A percentile compares a stretch with the other conserved stretches of the same genome.
Evolutionary conservation across 2,113 vertebrate species (phyloP).

Genomic region (Perccottus glenii): DNA sequence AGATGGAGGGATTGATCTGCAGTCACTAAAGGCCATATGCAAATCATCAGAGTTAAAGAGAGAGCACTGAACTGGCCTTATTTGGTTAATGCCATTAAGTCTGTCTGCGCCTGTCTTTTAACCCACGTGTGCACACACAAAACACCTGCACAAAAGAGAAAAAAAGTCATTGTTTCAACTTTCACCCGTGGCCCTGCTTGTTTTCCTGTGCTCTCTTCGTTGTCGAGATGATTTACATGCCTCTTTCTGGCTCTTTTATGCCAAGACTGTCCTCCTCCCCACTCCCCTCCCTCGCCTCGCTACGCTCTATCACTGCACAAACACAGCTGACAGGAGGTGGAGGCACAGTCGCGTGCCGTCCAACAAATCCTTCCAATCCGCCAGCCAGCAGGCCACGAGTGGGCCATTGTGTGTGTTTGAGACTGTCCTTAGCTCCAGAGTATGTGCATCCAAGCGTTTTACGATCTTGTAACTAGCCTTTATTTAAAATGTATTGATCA

Average conservation of each 20-base stretch:
- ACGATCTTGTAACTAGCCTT: slow-evolving; percentile 1
- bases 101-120: slow-evolving; percentile 30
- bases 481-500: no score
- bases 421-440: slow-evolving; percentile 25
- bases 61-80: slow-evolving; percentile 60
- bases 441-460: slow-evolving; percentile 30
- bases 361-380: slow-evolving; percentile 69
- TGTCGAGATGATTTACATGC: slow-evolving; percentile 72
- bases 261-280: slow-evolving; percentile 31
- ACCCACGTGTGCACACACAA: slow-evolving; percentile 41
- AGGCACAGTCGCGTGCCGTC: slow-evolving; percentile 72
- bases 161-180: slow-evolving; percentile 73
- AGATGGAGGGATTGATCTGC: slow-evolving; percentile 8
- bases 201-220: slow-evolving; percentile 41
- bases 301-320: slow-evolving; percentile 65
- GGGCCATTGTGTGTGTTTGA: slow-evolving; percentile 48
- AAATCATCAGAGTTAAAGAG: slow-evolving; percentile 68
- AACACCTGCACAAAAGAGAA: slow-evolving; percentile 67
- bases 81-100: slow-evolving; percentile 72
- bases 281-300: slow-evolving; percentile 7
- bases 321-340: slow-evolving; percentile 79
- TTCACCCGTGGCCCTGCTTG: slow-evolving; percentile 39
- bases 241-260: slow-evolving; percentile 48
- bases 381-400: slow-evolving; percentile 54
- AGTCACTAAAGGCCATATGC: slow-evolving; percentile 59